Evolutionary conservation across 1,140 invertebrate genomes (phyloP), one percentile per base, ranked within the genome.

Genomic region (Apis dorsata): DNA sequence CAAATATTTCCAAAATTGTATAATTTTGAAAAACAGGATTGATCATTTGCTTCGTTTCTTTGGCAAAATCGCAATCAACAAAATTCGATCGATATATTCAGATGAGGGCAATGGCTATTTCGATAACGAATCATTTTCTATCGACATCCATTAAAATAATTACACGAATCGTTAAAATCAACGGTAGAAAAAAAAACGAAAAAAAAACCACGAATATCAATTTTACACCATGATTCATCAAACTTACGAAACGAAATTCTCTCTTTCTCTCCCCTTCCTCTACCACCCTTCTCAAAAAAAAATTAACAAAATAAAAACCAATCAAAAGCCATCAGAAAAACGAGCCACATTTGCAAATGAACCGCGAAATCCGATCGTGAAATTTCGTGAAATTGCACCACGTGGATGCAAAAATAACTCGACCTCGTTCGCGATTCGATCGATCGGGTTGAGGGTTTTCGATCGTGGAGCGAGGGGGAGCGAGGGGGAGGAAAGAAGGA

Each of bases 311-410:
- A 9, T 19, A 19, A 19, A 51, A 15, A 15, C 11, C 1, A 49
- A 9, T 19, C 13, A 21, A 24, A 65, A 51, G 12, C 7, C 19
- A 1, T 21, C 34, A 8, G 63, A 57, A 19, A 15, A 69, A 66
- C 63, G 1, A 19, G 34, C 19, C 1, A 19, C 28, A 51, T 57
- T 15, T 3, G 63, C n/a, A 68, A 63, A 63, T 51, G 59, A 44
- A 19, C 44, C 60, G 60, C 66, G 66, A 49, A n/a, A 19, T 12
- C 9, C 24, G 49, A 19, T 77, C 19, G 53, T 44, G 34, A 4
- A 49, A 70, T 79, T 69, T 59, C 76, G 55, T 28, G 57, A 49
- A 69, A 70, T 79, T 59, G 28, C 75, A 53, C 2, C 55, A 44
- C 34, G 34, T 44, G 9, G 13, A 11, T 7, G 28, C 65, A 49